These are phyloP conservation scores for Hepsetus odoe DNA, from an alignment of 2,113 vertebrate genomes.

Conservation along the genomic window DNA sequence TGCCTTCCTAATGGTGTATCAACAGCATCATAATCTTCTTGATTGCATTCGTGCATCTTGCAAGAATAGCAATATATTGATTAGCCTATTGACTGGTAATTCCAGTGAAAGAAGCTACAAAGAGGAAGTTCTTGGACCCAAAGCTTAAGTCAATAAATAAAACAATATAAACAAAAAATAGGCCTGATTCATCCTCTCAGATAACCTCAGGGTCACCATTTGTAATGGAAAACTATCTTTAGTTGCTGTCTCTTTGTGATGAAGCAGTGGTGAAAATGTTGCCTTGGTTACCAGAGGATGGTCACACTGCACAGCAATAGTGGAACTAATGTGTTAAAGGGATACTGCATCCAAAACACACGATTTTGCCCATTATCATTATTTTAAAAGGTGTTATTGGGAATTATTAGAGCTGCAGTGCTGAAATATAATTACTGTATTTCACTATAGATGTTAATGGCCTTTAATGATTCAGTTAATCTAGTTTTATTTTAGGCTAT, in stretches of 20 bases:
- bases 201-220: not conserved
- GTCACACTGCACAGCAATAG: not conserved
- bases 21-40: slow-evolving; percentile 8
- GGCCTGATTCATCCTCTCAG: slow-evolving; percentile 1
- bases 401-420: not conserved
- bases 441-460: not conserved
- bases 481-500: not conserved
- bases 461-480: not conserved
- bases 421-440: not conserved
- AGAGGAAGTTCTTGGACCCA: not conserved
- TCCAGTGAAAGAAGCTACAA: not conserved
- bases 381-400: not conserved
- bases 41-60: not conserved
- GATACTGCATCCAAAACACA: not conserved
- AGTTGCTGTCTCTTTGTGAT: slow-evolving; percentile 5
- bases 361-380: not conserved
- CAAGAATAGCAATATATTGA: not conserved
- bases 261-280: slow-evolving; percentile 11
- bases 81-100: not conserved
- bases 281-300: slow-evolving; percentile 27
- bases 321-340: not conserved
- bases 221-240: slow-evolving; percentile 23
- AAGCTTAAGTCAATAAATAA: not conserved
- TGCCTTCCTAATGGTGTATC: not conserved
- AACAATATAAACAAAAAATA: slow-evolving; percentile 7